These are phyloP conservation scores for Ceratina australensis DNA, from an alignment of 1,140 invertebrate species.

Conservation along the genomic window DNA sequence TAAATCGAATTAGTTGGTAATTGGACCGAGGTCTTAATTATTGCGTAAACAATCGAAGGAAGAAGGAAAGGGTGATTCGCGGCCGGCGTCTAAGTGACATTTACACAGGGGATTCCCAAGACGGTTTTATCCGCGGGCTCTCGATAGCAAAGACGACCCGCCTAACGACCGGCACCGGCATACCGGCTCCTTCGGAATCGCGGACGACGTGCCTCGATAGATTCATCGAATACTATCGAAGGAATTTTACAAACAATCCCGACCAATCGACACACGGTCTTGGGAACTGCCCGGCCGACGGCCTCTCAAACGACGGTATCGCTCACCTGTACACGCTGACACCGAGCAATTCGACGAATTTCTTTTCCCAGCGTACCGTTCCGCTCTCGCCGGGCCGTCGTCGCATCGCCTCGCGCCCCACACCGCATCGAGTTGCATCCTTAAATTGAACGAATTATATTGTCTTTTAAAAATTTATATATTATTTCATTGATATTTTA, in stretches of 20 bases:
- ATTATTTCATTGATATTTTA: no score
- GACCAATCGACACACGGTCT: constrained; percentile 77
- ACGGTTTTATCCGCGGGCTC: constrained; percentile 63
- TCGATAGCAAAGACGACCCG: constrained; percentile 69
- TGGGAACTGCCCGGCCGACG: constrained; percentile 74
- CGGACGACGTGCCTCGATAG: constrained; percentile 77
- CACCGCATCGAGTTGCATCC: background rate
- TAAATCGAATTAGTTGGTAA: no score
- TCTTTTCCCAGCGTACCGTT: constrained; percentile 21
- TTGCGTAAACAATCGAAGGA: constrained; percentile 55
- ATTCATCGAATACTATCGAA: constrained; percentile 81
- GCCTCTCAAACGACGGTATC: constrained; percentile 73
- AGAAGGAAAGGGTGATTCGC: background rate
- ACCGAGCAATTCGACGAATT: constrained; percentile 50
- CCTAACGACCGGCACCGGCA: constrained; percentile 74
- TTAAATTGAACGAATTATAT: background rate
- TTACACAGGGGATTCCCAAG: constrained; percentile 56
- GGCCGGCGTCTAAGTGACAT: constrained; percentile 48
- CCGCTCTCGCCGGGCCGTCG: background rate
- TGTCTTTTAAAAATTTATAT: no score
- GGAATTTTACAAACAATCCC: constrained; percentile 78
- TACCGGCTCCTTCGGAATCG: constrained; percentile 66
- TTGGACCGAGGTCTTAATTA: constrained; percentile 44
- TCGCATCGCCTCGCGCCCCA: no score
- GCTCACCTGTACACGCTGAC: constrained; percentile 68